phyloP scores from a whole-genome alignment of 2,888 invertebrate genomes.

The Heliconius hortense region DNA sequence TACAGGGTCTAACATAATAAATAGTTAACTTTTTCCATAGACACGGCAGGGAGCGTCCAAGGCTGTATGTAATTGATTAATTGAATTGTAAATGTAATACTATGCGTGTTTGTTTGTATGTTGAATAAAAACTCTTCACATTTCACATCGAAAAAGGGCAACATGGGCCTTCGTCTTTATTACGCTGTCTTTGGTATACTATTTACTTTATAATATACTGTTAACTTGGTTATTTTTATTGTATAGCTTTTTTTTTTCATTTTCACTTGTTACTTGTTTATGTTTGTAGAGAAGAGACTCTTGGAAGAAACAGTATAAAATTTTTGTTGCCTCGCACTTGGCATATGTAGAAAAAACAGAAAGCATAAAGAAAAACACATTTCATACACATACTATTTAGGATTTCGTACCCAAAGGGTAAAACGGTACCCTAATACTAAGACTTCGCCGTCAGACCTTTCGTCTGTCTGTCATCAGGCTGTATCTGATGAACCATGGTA shows the following conservation, averaged over 20 bases:
- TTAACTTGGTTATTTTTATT: conserved; percentile 1
- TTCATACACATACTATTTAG: too few relatives aligned
- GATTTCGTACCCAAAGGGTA: too few relatives aligned
- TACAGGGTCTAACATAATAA: conserved; percentile 48
- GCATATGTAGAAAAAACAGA: too few relatives aligned
- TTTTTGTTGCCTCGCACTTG: background rate
- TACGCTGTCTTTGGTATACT: conserved; percentile 19
- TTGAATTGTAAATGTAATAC: conserved; percentile 58
- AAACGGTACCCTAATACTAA: too few relatives aligned
- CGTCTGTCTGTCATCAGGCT: too few relatives aligned
- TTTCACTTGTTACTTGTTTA: background rate
- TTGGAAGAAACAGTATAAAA: background rate
- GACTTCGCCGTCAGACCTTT: too few relatives aligned
- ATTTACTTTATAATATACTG: conserved; percentile 5
- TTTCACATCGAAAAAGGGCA: conserved; percentile 32
- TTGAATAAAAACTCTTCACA: conserved; percentile 27
- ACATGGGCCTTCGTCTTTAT: conserved; percentile 29
- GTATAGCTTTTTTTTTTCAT: background rate
- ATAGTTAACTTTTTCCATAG: conserved; percentile 52
- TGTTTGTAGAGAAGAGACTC: background rate
- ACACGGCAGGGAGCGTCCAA: conserved; percentile 55
- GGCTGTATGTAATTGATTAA: conserved; percentile 53
- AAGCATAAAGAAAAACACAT: too few relatives aligned
- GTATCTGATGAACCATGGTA: too few relatives aligned
- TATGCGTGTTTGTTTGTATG: conserved; percentile 41